phyloP scores from a whole-genome alignment of 2,888 invertebrate species.

The Labia minor region DNA sequence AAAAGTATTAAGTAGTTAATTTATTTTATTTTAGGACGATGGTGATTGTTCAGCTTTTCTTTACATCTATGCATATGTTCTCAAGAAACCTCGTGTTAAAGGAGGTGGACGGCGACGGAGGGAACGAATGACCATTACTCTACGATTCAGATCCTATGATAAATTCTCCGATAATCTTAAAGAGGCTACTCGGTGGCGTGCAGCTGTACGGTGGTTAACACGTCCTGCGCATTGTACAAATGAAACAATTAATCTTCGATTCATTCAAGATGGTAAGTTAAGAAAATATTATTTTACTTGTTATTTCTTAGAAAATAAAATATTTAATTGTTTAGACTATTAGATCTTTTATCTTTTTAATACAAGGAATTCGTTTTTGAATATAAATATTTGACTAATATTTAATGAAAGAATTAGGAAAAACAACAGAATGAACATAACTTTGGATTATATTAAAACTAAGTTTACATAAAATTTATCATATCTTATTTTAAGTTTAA shows the following conservation, averaged over 20 bases:
- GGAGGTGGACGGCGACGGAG: constrained; percentile 44
- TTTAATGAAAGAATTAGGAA: too few relatives aligned
- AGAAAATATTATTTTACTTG: too few relatives aligned
- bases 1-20: too few relatives aligned
- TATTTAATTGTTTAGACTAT: too few relatives aligned
- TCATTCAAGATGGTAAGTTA: neutral
- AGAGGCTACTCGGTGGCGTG: constrained; percentile 74
- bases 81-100: constrained; percentile 49
- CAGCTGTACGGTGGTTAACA: constrained; percentile 59
- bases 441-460: too few relatives aligned
- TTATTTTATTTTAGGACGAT: constrained; percentile 40
- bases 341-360: too few relatives aligned
- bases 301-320: too few relatives aligned
- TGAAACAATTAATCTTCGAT: constrained; percentile 5
- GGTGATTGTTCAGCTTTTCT: constrained; percentile 71
- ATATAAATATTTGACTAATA: too few relatives aligned
- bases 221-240: neutral
- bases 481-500: too few relatives aligned
- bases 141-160: constrained; percentile 73
- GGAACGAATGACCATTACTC: constrained; percentile 68
- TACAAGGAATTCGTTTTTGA: too few relatives aligned
- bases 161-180: constrained; percentile 74
- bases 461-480: too few relatives aligned
- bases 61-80: constrained; percentile 71
- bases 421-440: too few relatives aligned